Evolutionary conservation across 2,797 vertebrate species (phyloP), one percentile per base, ranked within the genome.

Genomic region (Hemitrygon akajei): DNA sequence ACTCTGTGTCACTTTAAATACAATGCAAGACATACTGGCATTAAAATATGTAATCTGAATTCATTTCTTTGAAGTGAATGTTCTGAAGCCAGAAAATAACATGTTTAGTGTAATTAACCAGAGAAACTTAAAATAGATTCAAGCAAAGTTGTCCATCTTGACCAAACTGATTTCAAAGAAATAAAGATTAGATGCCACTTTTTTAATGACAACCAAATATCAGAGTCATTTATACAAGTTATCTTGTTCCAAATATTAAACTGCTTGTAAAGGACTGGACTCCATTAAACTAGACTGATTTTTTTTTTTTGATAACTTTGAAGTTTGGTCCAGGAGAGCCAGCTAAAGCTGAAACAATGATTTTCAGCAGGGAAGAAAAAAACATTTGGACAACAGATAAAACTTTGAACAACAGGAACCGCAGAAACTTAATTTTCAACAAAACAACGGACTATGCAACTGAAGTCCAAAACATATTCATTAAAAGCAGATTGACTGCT

Each of bases 401-500:
- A 16, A 56, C 37, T 71, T 75, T 92, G 40, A 37, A 40, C 37
- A 69, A 47, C 37, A 14, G 14, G n/a, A 30, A 75, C n/a, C 25
- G 30, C 1, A 7, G 9, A 75, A 58, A 18, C 6, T 75, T 75
- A 6, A 25, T 14, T n/a, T 92, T 16, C 25, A 25, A 56, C 16
- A 93, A 93, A 93, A 93, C 69, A 93, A 69, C 40, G 5, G 40
- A 30, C 27, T 92, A 75, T 25, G 30, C 30, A 56, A 7, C 47
- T 30, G 40, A 71, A 75, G 71, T 56, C 22, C 25, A 47, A 73
- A 93, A n/a, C 27, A 40, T 73, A 75, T 22, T 92, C 71, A 76
- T 93, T 93, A n/a, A 76, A 58, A 93, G 73, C 91, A 93, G 71
- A 93, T 93, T 58, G 82, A 12, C 27, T 86, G 40, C 71, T 76